Base-by-base conservation (phyloP, 2,797 vertebrate species). In the Melopsittacus undulatus region DNA sequence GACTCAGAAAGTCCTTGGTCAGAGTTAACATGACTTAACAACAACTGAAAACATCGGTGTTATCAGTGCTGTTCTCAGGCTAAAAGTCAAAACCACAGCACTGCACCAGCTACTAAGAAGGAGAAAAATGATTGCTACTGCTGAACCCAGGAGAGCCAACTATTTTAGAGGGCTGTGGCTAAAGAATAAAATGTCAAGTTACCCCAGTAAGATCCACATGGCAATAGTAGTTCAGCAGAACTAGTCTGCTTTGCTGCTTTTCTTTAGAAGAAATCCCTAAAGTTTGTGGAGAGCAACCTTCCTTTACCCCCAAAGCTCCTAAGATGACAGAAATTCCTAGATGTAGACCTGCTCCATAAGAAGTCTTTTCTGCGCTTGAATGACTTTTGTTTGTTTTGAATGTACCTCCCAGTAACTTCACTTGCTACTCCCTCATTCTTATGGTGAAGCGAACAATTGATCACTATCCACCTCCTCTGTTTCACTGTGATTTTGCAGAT, bases 401-500 rank as follows among this genome's bases (percentile, higher is more conserved):
- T 10, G 4, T 69, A 49, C 61, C 38, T 91, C 72, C 38, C 40
- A 59, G 38, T 34, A 69, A 64, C 26, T 56, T 38, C 38, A 24
- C 57, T 59, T 87, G 32, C 77, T 59, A 79, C 69, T 89, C n/a
- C 49, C 38, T 73, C 7, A 16, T 49, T 90, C 59, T 69, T 75
- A 38, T 0, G 10, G n/a, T 86, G 11, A 51, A 45, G 29, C 78
- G 23, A 83, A 11, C 8, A 83, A 75, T 23, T 68, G 32, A 57
- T 83, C 1, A 1, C 48, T 88, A 45, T 87, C 52, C 5, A 0
- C 34, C 67, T 81, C 29, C 32, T 81, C 61, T 56, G 10, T 87
- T 80, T 87, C 67, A 90, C 73, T 29, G 30, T 43, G 80, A 95
- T 93, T 92, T 83, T 81, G 78, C 14, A 69, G 66, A 78, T 75